phyloP scores from a whole-genome alignment of 37 sponge, comb jelly and placozoan species.

The Beroe ovata region DNA sequence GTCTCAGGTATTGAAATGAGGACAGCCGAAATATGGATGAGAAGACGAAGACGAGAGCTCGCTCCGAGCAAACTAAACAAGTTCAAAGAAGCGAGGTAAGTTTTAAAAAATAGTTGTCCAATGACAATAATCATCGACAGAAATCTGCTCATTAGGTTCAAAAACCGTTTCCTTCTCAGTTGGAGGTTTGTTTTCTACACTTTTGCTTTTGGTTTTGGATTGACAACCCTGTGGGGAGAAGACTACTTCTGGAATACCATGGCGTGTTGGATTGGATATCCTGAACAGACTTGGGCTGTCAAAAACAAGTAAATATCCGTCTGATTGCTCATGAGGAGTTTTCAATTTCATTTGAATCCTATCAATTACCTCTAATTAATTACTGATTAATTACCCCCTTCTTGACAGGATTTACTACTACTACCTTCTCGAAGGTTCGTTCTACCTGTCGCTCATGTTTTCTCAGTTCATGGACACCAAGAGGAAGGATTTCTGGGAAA shows the following conservation, averaged over 20 bases:
- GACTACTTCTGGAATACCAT: conserved; percentile 46
- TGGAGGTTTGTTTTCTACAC: conserved; percentile 47
- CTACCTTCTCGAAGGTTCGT: conserved; percentile 40
- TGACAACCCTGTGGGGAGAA: conserved; percentile 15
- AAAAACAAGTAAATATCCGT: conserved; percentile 2
- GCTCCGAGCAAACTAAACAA: conserved; percentile 47
- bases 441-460: conserved; percentile 62
- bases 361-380: too few species aligned
- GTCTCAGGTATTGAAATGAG: conserved; percentile 53
- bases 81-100: conserved; percentile 38
- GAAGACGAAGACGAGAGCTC: conserved; percentile 4
- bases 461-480: conserved; percentile 67
- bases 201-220: background rate
- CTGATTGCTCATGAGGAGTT: too few species aligned
- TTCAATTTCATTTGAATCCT: too few species aligned
- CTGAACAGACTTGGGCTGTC: conserved; percentile 38
- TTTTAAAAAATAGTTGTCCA: background rate
- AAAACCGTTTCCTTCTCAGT: too few species aligned
- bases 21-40: conserved; percentile 33
- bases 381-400: too few species aligned
- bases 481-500: conserved; percentile 68
- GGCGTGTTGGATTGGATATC: conserved; percentile 49
- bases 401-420: conserved; percentile 52
- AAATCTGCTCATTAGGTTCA: too few species aligned
- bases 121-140: background rate